Evolutionary conservation across 2,888 invertebrate genomes (phyloP).

Genomic region (Panopea generosa): DNA sequence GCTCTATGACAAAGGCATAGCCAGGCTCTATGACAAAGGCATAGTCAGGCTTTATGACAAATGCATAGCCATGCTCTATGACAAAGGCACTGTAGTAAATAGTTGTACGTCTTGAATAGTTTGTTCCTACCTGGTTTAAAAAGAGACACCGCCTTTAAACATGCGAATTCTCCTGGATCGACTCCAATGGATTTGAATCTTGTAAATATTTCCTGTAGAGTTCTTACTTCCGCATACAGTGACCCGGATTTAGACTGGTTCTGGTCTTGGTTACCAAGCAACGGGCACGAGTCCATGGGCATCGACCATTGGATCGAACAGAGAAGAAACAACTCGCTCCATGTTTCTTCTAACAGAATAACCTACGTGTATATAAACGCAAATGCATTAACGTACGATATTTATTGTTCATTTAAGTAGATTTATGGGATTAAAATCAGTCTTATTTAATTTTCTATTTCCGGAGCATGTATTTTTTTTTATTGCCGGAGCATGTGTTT

Average conservation of each 20-base stretch:
- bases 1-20: too few relatives aligned
- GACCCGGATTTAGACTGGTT: constrained; percentile 84
- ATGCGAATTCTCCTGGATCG: constrained; percentile 99
- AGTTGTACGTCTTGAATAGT: too few relatives aligned
- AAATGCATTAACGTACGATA: not conserved
- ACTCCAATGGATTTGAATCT: constrained; percentile 93
- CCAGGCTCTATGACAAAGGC: too few relatives aligned
- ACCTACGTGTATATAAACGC: too few relatives aligned
- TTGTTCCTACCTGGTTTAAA: constrained; percentile 98
- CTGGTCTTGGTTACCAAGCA: constrained; percentile 87
- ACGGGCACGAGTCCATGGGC: constrained; percentile 85
- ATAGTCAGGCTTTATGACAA: too few relatives aligned
- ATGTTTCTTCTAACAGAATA: constrained; percentile 94
- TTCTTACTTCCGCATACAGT: constrained; percentile 90
- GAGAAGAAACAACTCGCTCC: constrained; percentile 88
- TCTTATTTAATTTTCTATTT: not conserved
- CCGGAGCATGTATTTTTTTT: too few relatives aligned
- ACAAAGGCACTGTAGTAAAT: too few relatives aligned
- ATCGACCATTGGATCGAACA: constrained; percentile 85
- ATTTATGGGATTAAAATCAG: not conserved
- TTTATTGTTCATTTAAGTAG: not conserved
- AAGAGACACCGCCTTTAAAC: constrained; percentile 98
- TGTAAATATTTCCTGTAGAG: constrained; percentile 94
- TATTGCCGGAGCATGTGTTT: too few relatives aligned
- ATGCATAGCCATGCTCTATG: too few relatives aligned